Percentiles rank a stretch among this genome's conserved stretches.
Evolutionary conservation across 2,113 vertebrate genomes (phyloP).

Genomic region (Solea senegalensis): DNA sequence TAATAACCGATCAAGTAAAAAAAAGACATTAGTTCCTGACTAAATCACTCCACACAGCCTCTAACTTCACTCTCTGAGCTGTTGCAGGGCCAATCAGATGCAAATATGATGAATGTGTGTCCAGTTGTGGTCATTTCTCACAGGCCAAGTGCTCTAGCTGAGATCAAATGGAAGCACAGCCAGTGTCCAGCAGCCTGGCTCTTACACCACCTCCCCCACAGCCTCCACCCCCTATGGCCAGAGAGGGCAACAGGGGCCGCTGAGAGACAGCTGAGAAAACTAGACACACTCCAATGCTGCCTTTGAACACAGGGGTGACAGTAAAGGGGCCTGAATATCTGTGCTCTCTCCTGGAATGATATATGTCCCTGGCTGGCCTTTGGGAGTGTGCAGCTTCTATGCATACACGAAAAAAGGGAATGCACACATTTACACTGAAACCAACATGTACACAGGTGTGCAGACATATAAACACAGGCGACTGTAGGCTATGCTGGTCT

Average conservation of each 20-base stretch:
- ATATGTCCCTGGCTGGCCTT: conserved; percentile 45
- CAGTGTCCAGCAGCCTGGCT: conserved; percentile 58
- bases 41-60: background rate
- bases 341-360: conserved; percentile 51
- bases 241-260: conserved; percentile 60
- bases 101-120: conserved; percentile 60
- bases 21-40: background rate
- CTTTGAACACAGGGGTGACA: conserved; percentile 71
- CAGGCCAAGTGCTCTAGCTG: conserved; percentile 65
- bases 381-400: conserved; percentile 26
- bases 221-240: conserved; percentile 59
- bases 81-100: conserved; percentile 18
- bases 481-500: conserved; percentile 8
- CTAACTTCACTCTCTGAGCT: conserved; percentile 21
- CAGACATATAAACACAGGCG: background rate
- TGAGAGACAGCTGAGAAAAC: conserved; percentile 82
- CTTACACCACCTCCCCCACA: conserved; percentile 29
- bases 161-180: conserved; percentile 72
- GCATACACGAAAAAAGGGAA: conserved; percentile 40
- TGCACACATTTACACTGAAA: conserved; percentile 27
- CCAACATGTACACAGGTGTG: conserved; percentile 9
- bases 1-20: too few species aligned
- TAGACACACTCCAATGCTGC: conserved; percentile 60
- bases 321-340: conserved; percentile 45
- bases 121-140: conserved; percentile 82